Evolutionary conservation across 2,113 vertebrate genomes (phyloP).

Genomic region (Ophiodon elongatus): DNA sequence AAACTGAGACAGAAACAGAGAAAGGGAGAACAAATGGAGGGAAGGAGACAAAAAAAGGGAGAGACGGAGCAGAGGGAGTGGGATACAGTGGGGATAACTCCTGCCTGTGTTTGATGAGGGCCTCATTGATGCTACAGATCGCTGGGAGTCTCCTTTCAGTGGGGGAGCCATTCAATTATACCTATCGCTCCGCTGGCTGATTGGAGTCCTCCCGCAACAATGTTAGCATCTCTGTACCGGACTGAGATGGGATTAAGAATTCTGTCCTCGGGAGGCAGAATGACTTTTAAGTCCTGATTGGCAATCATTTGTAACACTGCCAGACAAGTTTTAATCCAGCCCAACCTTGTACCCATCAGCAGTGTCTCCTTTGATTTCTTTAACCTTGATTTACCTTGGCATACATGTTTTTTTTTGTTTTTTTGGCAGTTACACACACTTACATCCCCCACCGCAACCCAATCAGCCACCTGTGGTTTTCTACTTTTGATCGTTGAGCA

Average conservation of each 20-base stretch:
- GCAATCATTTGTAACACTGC: constrained; percentile 71
- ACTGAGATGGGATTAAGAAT: constrained; percentile 64
- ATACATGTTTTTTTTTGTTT: constrained; percentile 11
- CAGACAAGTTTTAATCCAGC: constrained; percentile 71
- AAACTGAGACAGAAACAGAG: constrained; percentile 20
- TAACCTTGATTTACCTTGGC: constrained; percentile 69
- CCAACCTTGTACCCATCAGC: constrained; percentile 53
- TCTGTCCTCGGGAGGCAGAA: constrained; percentile 62
- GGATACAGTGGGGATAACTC: constrained; percentile 39
- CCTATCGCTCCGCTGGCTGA: constrained; percentile 60
- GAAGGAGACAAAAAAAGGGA: constrained; percentile 20
- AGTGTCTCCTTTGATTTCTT: constrained; percentile 63
- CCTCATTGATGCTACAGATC: constrained; percentile 68
- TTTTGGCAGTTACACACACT: constrained; percentile 17
- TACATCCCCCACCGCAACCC: not conserved
- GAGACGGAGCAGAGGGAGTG: constrained; percentile 13
- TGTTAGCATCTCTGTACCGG: constrained; percentile 68
- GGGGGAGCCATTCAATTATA: constrained; percentile 72
- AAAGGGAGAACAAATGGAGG: not conserved
- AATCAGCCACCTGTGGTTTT: constrained; percentile 55
- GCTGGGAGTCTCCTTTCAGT: constrained; percentile 66
- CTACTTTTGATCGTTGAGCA: constrained; percentile 36
- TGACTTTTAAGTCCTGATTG: constrained; percentile 74
- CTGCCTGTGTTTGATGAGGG: constrained; percentile 61
- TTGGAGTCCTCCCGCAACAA: constrained; percentile 70